A percentile compares a stretch with the other conserved stretches of the same genome.
Evolutionary conservation across 2,797 vertebrate species (phyloP).

Genomic region (Mormyrops attenuatus): DNA sequence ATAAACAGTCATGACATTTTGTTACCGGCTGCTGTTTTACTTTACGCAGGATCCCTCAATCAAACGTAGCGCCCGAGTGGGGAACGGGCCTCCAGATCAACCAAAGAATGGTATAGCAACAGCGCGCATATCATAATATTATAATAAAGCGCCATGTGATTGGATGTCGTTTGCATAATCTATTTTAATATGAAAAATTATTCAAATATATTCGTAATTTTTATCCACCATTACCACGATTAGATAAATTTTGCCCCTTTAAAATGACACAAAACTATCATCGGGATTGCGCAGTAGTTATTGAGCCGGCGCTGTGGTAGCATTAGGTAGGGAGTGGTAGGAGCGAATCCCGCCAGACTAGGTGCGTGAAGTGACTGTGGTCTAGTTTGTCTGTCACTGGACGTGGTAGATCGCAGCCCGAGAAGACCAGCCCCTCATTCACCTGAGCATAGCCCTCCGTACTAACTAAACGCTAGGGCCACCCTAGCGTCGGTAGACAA

Average conservation of each 20-base stretch:
- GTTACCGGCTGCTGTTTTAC: neutral
- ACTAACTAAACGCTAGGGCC: neutral
- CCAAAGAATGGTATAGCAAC: neutral
- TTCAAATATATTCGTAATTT: neutral
- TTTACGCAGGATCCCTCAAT: neutral
- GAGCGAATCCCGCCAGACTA: neutral
- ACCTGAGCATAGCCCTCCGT: neutral
- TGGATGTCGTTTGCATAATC: neutral
- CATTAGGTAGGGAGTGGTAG: neutral
- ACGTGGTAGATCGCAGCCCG: neutral
- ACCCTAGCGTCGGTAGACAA: neutral
- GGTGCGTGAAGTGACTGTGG: neutral
- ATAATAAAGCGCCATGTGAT: neutral
- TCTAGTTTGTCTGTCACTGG: neutral
- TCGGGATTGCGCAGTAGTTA: neutral
- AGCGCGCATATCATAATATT: neutral
- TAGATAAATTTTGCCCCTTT: neutral
- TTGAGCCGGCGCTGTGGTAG: neutral
- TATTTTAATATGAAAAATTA: neutral
- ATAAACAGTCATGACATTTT: neutral
- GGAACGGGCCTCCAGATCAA: neutral
- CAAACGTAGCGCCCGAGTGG: neutral
- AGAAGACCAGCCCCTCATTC: neutral
- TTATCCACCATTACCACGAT: neutral
- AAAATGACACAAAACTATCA: neutral